A percentile compares a stretch with the other conserved stretches of the same genome.
Conservation (phyloP, 2,888 invertebrate species). For the Petrolisthes manimaculis region DNA sequence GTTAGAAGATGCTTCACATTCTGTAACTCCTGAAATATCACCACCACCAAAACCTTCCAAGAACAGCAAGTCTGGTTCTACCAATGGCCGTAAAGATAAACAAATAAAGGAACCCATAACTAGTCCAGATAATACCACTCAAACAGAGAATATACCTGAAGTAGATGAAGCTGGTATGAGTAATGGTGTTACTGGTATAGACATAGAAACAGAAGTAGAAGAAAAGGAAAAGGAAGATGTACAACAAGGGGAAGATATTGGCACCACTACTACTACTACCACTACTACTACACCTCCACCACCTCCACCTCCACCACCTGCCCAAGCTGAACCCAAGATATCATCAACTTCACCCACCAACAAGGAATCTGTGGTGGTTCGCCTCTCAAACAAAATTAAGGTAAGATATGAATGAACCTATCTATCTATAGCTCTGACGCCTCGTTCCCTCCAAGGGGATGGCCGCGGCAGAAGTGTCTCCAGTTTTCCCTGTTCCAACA, state of each 20-base stretch:
- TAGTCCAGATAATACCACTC: background rate
- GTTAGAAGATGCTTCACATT: background rate
- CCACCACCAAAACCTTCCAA: background rate
- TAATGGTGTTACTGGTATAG: background rate
- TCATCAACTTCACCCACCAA: conserved; percentile 73
- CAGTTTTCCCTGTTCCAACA: too few species aligned
- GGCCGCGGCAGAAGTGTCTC: too few species aligned
- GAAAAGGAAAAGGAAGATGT: conserved; percentile 30
- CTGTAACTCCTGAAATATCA: conserved; percentile 8
- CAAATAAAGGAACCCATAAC: conserved; percentile 2
- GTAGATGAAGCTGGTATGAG: conserved; percentile 31
- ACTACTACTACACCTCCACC: background rate
- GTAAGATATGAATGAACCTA: conserved; percentile 72
- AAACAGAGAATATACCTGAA: conserved; percentile 11
- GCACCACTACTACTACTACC: conserved; percentile 2
- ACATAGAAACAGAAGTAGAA: conserved; percentile 25
- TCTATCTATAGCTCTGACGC: too few species aligned
- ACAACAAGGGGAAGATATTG: conserved; percentile 23
- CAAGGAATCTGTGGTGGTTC: conserved; percentile 95
- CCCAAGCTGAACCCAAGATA: conserved; percentile 69
- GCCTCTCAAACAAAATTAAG: conserved; percentile 95
- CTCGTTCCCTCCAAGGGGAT: too few species aligned
- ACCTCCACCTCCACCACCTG: conserved; percentile 42
- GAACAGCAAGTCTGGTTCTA: background rate
- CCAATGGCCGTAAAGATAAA: conserved; percentile 10